Conservation (phyloP, 2,113 vertebrate species). For the Prionailurus bengalensis region DNA sequence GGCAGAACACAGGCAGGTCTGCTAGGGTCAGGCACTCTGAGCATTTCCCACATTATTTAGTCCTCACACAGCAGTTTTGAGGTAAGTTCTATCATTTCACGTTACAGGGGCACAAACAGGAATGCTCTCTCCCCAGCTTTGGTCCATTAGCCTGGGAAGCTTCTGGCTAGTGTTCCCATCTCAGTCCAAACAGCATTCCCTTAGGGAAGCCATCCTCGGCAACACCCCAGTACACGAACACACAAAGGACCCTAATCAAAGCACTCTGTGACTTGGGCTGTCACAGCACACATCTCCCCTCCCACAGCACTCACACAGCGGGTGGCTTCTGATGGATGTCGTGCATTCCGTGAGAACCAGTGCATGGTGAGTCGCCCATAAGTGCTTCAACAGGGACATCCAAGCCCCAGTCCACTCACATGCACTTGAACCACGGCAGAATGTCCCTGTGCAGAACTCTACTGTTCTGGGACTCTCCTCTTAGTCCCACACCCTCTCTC, state of each 20-base stretch:
- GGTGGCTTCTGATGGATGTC: neutral
- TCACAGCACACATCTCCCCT: neutral
- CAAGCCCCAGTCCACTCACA: neutral
- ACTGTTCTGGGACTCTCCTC: neutral
- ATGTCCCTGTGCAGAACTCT: too few species aligned
- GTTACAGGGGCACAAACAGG: neutral
- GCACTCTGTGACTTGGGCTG: neutral
- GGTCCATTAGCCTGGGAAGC: neutral
- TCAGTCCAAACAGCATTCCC: neutral
- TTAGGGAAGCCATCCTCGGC: neutral
- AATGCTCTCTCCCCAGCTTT: neutral
- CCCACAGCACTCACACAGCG: neutral
- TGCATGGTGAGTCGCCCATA: too few species aligned
- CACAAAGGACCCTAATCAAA: neutral
- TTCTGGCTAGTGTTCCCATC: neutral
- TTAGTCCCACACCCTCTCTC: neutral
- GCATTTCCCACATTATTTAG: neutral
- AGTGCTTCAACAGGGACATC: neutral
- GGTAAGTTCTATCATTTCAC: neutral
- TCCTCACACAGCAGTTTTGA: neutral
- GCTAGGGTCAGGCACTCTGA: neutral
- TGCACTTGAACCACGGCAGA: neutral
- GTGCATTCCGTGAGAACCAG: neutral
- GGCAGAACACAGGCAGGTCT: neutral
- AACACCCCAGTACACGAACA: neutral